Percentiles rank a stretch among this genome's conserved stretches.
Evolutionary conservation across 2,797 vertebrate species (phyloP).

Genomic region (Xiphophorus birchmanni): DNA sequence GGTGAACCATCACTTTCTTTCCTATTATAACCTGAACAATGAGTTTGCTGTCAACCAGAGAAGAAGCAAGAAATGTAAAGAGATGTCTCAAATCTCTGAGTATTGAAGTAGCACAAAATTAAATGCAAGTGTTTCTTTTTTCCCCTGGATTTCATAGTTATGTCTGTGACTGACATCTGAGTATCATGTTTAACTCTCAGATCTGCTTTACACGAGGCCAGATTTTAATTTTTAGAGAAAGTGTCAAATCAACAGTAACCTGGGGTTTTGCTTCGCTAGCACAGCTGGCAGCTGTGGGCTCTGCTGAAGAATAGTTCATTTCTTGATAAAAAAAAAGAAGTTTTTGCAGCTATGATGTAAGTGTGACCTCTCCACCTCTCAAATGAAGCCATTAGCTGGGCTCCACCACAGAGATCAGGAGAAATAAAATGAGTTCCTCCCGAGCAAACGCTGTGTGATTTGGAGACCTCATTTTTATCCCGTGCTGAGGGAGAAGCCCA

Average conservation of each 20-base stretch:
- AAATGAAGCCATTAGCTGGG: constrained; percentile 61
- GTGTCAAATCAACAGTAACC: constrained; percentile 21
- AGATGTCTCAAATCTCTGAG: constrained; percentile 39
- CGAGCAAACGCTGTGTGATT: constrained; percentile 46
- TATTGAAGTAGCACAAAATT: neutral
- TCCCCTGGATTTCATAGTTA: neutral
- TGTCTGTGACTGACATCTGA: neutral
- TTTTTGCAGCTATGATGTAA: constrained; percentile 25
- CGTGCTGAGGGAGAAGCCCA: constrained; percentile 25
- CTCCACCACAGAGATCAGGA: constrained; percentile 41
- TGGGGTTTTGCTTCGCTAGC: constrained; percentile 21
- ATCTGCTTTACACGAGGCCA: neutral
- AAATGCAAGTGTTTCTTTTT: neutral
- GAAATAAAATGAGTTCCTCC: constrained; percentile 31
- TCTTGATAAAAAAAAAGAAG: constrained; percentile 26
- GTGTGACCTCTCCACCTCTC: constrained; percentile 59
- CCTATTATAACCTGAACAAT: constrained; percentile 48
- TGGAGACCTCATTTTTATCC: constrained; percentile 34
- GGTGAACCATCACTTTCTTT: constrained; percentile 31
- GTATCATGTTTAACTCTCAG: neutral
- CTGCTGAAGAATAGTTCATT: constrained; percentile 33
- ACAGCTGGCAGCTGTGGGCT: constrained; percentile 16
- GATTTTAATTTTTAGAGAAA: neutral
- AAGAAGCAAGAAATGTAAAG: constrained; percentile 48
- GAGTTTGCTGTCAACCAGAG: constrained; percentile 56